Conservation (phyloP, 2,797 vertebrate genomes). For the Channa striata region DNA sequence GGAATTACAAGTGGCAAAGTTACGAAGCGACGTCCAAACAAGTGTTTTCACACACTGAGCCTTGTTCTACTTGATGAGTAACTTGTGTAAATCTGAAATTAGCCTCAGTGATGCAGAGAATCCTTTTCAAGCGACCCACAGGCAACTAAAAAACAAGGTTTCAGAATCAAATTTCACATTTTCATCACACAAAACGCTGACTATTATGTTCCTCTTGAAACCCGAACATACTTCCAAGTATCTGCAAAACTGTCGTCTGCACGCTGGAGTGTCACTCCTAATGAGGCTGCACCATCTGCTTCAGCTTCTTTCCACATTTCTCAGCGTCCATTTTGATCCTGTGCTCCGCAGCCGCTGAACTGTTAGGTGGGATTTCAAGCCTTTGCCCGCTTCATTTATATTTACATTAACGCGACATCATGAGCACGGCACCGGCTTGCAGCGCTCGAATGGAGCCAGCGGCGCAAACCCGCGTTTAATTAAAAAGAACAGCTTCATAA, state of each 20-base stretch:
- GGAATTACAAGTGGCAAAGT: no score
- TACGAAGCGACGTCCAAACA: no score
- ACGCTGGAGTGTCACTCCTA: not conserved
- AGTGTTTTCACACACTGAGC: no score
- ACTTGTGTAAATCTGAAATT: not conserved
- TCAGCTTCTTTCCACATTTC: conserved; percentile 31
- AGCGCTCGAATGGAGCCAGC: conserved; percentile 15
- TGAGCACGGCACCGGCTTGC: conserved; percentile 2
- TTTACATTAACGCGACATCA: conserved; percentile 15
- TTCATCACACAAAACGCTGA: no score
- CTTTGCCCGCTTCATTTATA: conserved; percentile 13
- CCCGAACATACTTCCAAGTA: no score
- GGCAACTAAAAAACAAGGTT: no score
- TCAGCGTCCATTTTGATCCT: conserved; percentile 22
- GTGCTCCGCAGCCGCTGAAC: conserved; percentile 14
- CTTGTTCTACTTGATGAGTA: not conserved
- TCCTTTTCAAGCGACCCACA: no score
- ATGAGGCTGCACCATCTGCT: conserved; percentile 11
- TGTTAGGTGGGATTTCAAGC: not conserved
- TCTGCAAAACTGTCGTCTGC: not conserved
- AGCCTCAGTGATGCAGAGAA: not conserved
- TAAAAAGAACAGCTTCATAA: not conserved
- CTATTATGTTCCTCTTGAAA: no score
- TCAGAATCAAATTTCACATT: no score
- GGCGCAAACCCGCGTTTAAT: conserved; percentile 26